Percentiles rank a stretch among this genome's conserved stretches.
phyloP scores from a whole-genome alignment of 2,888 invertebrate species.

The Chironomus riparius region DNA sequence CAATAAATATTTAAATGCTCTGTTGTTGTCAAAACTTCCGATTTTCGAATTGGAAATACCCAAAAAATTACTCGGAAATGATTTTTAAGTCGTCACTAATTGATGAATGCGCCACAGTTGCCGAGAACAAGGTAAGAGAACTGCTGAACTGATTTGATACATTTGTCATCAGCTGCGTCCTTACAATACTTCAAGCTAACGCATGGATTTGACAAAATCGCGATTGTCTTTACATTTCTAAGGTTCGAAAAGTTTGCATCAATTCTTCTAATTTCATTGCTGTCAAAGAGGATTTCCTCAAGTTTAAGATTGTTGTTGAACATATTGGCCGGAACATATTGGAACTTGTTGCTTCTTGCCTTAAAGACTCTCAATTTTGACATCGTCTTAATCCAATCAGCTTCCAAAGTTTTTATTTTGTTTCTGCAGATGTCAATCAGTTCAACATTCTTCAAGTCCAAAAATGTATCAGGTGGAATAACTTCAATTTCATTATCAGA shows the following conservation, averaged over 20 bases:
- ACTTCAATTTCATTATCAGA: neutral
- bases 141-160: neutral
- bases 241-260: neutral
- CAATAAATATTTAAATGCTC: no score
- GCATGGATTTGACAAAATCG: neutral
- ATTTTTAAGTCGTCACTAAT: neutral
- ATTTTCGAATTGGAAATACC: no score
- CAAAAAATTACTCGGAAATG: neutral
- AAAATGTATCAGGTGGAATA: neutral
- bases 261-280: neutral
- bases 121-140: neutral
- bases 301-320: neutral
- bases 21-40: no score
- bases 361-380: neutral
- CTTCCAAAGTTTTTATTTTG: neutral
- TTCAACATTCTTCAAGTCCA: neutral
- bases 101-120: neutral
- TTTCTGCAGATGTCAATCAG: neutral
- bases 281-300: neutral
- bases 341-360: neutral
- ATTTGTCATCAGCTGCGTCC: neutral
- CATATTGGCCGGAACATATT: neutral
- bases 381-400: neutral
- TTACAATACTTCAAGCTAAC: neutral
- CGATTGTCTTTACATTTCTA: neutral